These are phyloP conservation scores for Chaetops frenatus DNA, from an alignment of 2,113 vertebrate genomes.

Conservation along the genomic window DNA sequence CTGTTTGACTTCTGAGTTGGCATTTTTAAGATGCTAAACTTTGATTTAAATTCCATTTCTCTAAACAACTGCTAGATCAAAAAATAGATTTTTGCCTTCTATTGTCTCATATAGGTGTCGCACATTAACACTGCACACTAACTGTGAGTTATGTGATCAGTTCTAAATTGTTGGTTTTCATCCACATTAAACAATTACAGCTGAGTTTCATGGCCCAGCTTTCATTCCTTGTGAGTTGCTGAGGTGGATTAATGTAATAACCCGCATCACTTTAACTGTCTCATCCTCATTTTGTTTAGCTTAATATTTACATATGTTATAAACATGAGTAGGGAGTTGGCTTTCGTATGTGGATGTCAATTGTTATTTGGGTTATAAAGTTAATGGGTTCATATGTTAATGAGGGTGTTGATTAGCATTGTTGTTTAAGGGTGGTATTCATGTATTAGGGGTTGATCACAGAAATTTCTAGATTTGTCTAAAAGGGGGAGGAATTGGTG, in stretches of 20 bases:
- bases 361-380: no score
- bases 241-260: not conserved
- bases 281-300: not conserved
- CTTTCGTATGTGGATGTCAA: no score
- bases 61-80: not conserved
- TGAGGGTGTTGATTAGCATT: no score
- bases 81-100: not conserved
- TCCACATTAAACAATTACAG: not conserved
- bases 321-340: no score
- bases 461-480: no score
- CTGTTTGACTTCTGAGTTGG: not conserved
- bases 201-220: not conserved
- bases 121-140: not conserved
- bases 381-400: no score
- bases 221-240: not conserved
- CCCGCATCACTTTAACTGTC: not conserved
- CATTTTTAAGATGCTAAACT: not conserved
- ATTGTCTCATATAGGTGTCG: not conserved
- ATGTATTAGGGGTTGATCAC: no score
- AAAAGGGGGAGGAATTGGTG: no score
- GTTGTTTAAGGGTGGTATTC: no score
- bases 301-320: not conserved
- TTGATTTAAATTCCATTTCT: not conserved
- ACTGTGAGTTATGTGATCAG: not conserved
- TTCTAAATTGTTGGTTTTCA: not conserved